Percentiles rank a stretch among this genome's conserved stretches.
These are phyloP conservation scores for Sinohyriopsis cumingii DNA, from an alignment of 2,888 invertebrate species.

Conservation along the genomic window DNA sequence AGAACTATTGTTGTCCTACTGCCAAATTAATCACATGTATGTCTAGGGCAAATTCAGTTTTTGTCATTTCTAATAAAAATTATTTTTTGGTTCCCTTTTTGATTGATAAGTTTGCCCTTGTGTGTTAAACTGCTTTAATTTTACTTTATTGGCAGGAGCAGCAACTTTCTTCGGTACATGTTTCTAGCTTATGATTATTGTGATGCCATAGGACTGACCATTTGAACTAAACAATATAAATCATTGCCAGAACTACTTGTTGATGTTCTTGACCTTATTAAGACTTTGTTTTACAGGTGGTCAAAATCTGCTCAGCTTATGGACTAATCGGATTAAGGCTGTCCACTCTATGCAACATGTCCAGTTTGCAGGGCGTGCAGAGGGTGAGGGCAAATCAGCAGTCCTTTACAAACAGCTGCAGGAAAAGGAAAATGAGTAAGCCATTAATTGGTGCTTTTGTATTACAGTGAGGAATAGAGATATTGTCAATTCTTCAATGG, in stretches of 20 bases:
- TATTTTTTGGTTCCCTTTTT: no score
- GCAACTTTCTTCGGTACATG: no score
- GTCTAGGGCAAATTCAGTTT: no score
- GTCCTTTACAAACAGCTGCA: slow-evolving; percentile 64
- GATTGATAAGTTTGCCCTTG: no score
- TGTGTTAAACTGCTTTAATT: no score
- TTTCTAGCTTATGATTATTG: not conserved
- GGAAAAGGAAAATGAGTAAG: slow-evolving; percentile 31
- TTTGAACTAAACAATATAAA: not conserved
- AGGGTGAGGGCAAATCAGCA: slow-evolving; percentile 53
- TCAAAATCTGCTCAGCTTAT: slow-evolving; percentile 78
- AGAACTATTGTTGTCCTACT: no score
- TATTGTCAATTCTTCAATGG: no score
- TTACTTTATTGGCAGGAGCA: no score
- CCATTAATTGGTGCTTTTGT: no score
- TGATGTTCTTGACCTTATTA: not conserved
- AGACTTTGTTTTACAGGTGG: slow-evolving; percentile 25
- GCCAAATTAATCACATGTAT: no score
- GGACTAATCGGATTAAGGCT: slow-evolving; percentile 76
- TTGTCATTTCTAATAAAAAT: no score
- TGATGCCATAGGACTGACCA: not conserved
- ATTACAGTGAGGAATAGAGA: no score
- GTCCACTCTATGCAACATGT: slow-evolving; percentile 74
- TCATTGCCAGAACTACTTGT: not conserved
- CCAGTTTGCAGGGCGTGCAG: slow-evolving; percentile 77